Conservation (phyloP, 2,797 vertebrate species). For the Coregonus sp. region DNA sequence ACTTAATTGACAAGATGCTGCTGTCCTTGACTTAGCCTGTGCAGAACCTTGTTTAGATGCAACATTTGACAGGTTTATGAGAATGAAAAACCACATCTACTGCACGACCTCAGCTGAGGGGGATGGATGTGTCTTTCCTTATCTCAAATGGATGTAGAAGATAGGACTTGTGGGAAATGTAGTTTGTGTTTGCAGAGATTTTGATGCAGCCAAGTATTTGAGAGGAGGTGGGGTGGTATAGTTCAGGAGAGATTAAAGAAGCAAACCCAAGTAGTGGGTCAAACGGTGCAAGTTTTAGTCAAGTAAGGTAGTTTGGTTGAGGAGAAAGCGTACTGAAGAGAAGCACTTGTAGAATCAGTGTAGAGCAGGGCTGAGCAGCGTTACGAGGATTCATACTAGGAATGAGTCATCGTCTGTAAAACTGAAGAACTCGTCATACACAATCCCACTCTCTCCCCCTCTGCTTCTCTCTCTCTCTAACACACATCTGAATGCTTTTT, state of each 20-base stretch:
- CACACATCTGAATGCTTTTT: neutral
- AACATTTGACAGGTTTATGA: neutral
- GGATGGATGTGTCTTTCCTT: neutral
- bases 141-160: neutral
- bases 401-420: neutral
- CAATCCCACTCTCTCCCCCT: neutral
- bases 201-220: neutral
- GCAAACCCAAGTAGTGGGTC: neutral
- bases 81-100: neutral
- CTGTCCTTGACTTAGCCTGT: neutral
- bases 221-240: neutral
- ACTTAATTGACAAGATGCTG: neutral
- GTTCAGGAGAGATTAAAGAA: neutral
- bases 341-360: neutral
- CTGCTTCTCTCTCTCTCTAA: conserved; percentile 19
- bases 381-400: neutral
- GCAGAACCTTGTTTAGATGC: neutral
- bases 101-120: neutral
- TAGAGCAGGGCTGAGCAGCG: neutral
- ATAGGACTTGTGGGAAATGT: neutral
- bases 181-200: neutral
- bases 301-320: neutral
- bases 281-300: neutral
- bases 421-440: neutral
- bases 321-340: neutral